phyloP scores from a whole-genome alignment of 2,888 invertebrate species.

The Microctonus aethiopoides region DNA sequence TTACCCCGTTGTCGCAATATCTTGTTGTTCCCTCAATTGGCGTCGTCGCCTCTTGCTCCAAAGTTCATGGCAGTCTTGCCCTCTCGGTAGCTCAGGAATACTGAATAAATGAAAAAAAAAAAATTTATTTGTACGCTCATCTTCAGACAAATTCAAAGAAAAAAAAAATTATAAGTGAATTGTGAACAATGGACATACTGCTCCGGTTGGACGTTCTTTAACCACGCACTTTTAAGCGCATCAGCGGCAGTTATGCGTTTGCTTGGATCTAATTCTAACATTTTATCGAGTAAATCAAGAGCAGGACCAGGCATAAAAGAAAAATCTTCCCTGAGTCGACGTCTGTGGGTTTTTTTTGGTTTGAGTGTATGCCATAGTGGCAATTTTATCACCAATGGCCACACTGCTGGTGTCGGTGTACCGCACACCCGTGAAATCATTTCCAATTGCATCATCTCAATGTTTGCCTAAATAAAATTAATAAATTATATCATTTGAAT shows the following conservation, averaged over 20 bases:
- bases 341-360: slow-evolving; percentile 88
- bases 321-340: slow-evolving; percentile 93
- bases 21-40: slow-evolving; percentile 83
- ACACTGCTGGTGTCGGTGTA: slow-evolving; percentile 94
- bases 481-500: neutral
- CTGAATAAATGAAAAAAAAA: slow-evolving; percentile 66
- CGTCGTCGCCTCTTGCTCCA: slow-evolving; percentile 97
- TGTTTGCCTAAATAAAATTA: slow-evolving; percentile 76
- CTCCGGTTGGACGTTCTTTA: slow-evolving; percentile 90
- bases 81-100: slow-evolving; percentile 87
- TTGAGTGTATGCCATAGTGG: slow-evolving; percentile 93
- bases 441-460: slow-evolving; percentile 93
- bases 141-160: too few species aligned
- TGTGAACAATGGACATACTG: slow-evolving; percentile 71
- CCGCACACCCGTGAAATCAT: slow-evolving; percentile 95
- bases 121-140: neutral
- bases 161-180: neutral
- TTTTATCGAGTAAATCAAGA: slow-evolving; percentile 90
- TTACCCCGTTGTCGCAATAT: slow-evolving; percentile 55
- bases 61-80: slow-evolving; percentile 99
- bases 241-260: slow-evolving; percentile 94
- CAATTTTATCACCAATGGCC: slow-evolving; percentile 95
- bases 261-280: slow-evolving; percentile 96
- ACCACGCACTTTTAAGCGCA: slow-evolving; percentile 92
- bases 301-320: slow-evolving; percentile 90